Evolutionary conservation across 2,888 invertebrate genomes (phyloP), one percentile per base, ranked within the genome.

Genomic region (Harmothoe impar): DNA sequence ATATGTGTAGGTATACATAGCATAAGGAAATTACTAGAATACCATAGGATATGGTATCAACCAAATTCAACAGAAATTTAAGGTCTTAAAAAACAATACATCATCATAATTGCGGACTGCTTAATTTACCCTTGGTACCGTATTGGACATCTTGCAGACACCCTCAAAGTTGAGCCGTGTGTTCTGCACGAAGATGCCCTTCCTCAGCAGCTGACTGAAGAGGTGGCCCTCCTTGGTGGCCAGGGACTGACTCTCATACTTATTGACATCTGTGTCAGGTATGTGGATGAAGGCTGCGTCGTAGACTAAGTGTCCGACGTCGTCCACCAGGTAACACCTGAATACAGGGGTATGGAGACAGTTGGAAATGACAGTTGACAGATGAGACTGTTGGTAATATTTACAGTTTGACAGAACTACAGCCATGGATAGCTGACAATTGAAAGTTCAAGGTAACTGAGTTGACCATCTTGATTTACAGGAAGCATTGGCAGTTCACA

Each of bases 241-340:
- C 81, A 91, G 77, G 0, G 86, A 89, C 52, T 84, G 35, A 10
- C 31, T 51, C 88, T 91, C 91, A 85, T 89, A 90, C 15, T 62
- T 20, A 31, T 15, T 29, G 29, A 43, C 56, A 29, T 72, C 72
- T 20, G 17, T n/a, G 56, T 91, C 91, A 0, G 89, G 35, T 12
- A 68, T 25, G 54, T 77, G 35, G 31, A 85, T 25, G 90, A 91
- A 91, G 52, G 43, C 91, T 23, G 62, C 35, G 84, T 89, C 89
- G n/a, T 84, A 43, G 25, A 91, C 91, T 29, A 92, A 43, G 43
- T 90, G 43, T 1, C 89, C 91, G 0, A 29, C 86, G 62, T 91
- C 91, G 25, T 91, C 89, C 33, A 91, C 52, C 52, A 92, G 52
- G 77, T 91, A 92, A 85, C 92, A 92, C 51, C 92, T 92, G 89